Percentiles rank a stretch among this genome's conserved stretches.
Evolutionary conservation across 2,888 invertebrate species (phyloP).

Genomic region (Escarpia spicata): DNA sequence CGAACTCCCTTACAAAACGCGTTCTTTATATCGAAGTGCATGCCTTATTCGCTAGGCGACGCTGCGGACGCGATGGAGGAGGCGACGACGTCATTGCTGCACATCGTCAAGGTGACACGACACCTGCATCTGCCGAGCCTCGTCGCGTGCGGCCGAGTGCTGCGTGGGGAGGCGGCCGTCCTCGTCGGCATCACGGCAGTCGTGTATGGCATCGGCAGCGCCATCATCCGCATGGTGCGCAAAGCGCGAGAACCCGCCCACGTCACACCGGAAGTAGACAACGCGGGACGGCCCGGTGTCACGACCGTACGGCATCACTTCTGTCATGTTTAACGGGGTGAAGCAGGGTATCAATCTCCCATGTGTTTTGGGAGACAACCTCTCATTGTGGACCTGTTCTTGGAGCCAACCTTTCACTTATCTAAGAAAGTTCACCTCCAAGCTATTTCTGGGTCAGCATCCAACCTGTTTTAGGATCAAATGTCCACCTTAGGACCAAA

Average conservation of each 20-base stretch:
- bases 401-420: too few relatives aligned
- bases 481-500: too few relatives aligned
- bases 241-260: neutral
- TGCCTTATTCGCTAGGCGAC: neutral
- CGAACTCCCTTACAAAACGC: neutral
- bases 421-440: too few relatives aligned
- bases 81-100: neutral
- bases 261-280: neutral
- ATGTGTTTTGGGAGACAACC: too few relatives aligned
- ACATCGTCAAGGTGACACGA: neutral
- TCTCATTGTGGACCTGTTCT: too few relatives aligned
- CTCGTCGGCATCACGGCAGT: neutral
- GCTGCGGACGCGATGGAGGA: neutral
- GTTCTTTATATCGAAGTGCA: neutral
- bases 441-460: too few relatives aligned
- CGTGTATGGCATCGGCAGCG: neutral
- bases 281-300: neutral
- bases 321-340: neutral
- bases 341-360: too few relatives aligned
- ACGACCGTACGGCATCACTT: neutral
- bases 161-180: neutral
- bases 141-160: constrained; percentile 1
- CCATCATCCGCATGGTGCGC: neutral
- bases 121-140: neutral
- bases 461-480: too few relatives aligned